Evolutionary conservation across 2,113 vertebrate species (phyloP).

Genomic region (Phaethornis superciliosus): DNA sequence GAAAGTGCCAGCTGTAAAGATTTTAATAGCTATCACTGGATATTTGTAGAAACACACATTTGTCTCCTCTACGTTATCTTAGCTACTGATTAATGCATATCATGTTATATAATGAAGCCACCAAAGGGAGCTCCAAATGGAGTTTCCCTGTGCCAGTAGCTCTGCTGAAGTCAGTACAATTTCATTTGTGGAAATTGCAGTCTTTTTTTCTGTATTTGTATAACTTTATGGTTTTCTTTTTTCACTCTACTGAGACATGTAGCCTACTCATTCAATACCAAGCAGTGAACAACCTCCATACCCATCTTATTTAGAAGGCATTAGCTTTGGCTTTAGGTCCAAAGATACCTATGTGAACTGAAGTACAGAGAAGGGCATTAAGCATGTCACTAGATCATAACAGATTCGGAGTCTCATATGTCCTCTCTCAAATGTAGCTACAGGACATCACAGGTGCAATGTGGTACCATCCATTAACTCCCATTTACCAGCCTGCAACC

Average conservation of each 20-base stretch:
- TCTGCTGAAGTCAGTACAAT: background rate
- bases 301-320: background rate
- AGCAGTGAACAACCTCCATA: background rate
- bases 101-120: background rate
- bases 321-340: background rate
- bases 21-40: background rate
- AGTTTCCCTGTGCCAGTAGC: background rate
- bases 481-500: background rate
- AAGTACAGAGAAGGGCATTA: background rate
- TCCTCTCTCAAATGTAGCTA: fast-evolving
- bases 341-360: fast-evolving
- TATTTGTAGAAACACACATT: background rate
- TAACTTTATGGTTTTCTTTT: background rate
- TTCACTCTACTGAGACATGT: background rate
- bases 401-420: background rate
- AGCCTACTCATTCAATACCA: background rate
- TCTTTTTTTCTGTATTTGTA: background rate
- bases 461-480: background rate
- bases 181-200: background rate
- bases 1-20: background rate
- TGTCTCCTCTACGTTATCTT: background rate
- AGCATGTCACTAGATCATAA: fast-evolving
- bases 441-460: background rate
- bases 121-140: background rate
- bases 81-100: background rate